These are phyloP conservation scores for Gibbula magus DNA, from an alignment of 2,888 invertebrate genomes.

Conservation along the genomic window DNA sequence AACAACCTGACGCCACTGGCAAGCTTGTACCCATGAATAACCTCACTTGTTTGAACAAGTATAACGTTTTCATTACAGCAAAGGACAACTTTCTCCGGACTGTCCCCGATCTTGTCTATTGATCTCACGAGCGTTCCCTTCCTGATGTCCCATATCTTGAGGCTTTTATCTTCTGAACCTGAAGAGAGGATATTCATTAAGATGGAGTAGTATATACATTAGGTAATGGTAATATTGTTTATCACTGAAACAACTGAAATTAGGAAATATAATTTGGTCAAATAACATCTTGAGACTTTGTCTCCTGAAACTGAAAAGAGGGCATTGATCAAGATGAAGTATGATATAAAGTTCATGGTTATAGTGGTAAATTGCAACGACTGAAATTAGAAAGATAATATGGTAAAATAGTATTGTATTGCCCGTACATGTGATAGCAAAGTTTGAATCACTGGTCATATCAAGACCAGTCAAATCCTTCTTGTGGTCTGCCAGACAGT, in stretches of 20 bases:
- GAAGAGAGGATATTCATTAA: too few relatives aligned
- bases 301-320: constrained; percentile 54
- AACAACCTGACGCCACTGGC: constrained; percentile 12
- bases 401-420: too few relatives aligned
- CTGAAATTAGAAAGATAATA: background rate
- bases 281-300: background rate
- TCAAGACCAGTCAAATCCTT: constrained; percentile 55
- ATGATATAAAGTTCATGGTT: too few relatives aligned
- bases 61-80: constrained; percentile 20
- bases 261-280: too few relatives aligned
- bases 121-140: constrained; percentile 44
- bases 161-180: constrained; percentile 58
- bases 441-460: constrained; percentile 50
- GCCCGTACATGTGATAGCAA: constrained; percentile 55
- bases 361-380: too few relatives aligned
- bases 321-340: constrained; percentile 47
- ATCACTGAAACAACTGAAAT: too few relatives aligned
- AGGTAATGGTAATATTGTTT: too few relatives aligned
- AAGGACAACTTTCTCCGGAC: constrained; percentile 11
- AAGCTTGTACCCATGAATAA: background rate
- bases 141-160: constrained; percentile 54
- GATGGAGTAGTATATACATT: too few relatives aligned
- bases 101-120: constrained; percentile 49
- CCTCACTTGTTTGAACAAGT: background rate
- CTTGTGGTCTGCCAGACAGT: constrained; percentile 60